These are phyloP conservation scores for Grallaria varia DNA, from an alignment of 2,113 vertebrate species.

Conservation along the genomic window DNA sequence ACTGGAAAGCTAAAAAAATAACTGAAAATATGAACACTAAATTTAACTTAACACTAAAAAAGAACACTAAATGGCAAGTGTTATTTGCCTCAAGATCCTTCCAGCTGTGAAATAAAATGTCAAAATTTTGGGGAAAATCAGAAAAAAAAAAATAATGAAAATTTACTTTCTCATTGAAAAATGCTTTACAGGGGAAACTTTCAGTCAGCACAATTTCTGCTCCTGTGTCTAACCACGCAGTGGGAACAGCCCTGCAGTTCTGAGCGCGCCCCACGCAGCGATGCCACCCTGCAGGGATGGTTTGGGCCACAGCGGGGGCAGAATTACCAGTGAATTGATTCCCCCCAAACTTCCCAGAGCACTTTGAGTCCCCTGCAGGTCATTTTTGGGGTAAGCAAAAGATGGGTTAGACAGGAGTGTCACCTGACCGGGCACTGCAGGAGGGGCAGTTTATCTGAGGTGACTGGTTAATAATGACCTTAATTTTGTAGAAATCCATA, in stretches of 20 bases:
- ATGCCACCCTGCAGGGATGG: not conserved
- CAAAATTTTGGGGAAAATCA: not conserved
- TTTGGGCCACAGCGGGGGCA: not conserved
- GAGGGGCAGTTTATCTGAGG: not conserved
- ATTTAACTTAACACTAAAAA: slow-evolving; percentile 26
- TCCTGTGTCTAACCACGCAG: not conserved
- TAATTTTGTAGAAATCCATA: not conserved
- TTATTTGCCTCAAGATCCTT: not conserved
- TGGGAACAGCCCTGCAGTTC: not conserved
- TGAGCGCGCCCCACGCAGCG: not conserved
- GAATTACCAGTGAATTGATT: not conserved
- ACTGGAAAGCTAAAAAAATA: slow-evolving; percentile 3
- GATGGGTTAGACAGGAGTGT: not conserved
- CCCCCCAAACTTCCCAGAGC: not conserved
- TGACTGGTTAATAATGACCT: not conserved
- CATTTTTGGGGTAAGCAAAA: not conserved
- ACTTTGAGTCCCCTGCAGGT: not conserved
- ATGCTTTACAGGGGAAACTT: not conserved
- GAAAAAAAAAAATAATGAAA: not conserved
- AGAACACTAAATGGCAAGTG: not conserved
- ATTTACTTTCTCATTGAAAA: not conserved
- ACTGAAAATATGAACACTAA: not conserved
- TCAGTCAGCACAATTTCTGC: not conserved
- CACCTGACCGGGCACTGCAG: not conserved
- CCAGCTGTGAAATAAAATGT: slow-evolving; percentile 47